These are phyloP conservation scores for Scaptomyza hsui DNA, from an alignment of 1,140 invertebrate genomes.

Conservation along the genomic window DNA sequence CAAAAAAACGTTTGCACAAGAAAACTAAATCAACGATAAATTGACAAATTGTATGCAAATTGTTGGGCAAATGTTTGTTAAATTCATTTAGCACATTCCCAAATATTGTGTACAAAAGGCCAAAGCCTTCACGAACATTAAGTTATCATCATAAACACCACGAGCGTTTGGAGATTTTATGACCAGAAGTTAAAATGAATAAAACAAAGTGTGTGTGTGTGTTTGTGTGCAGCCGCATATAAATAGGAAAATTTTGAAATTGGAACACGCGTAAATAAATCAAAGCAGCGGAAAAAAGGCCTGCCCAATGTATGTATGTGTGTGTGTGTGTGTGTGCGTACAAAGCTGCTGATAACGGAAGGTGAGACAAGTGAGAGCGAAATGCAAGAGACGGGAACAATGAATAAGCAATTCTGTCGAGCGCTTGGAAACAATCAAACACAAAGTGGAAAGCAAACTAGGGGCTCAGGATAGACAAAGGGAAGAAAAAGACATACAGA, in stretches of 20 bases:
- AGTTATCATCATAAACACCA: neutral
- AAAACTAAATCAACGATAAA: neutral
- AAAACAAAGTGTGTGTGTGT: neutral
- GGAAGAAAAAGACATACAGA: neutral
- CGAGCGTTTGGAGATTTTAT: too few species aligned
- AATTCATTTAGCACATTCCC: conserved; percentile 31
- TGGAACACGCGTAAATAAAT: conserved; percentile 12
- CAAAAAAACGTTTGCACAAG: too few species aligned
- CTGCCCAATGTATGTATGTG: conserved; percentile 20
- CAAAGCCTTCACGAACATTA: conserved; percentile 7
- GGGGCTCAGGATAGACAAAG: neutral
- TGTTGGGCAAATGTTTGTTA: conserved; percentile 25
- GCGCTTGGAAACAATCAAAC: conserved; percentile 52
- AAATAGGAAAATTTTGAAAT: conserved; percentile 41
- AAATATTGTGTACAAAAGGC: neutral
- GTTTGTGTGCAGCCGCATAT: conserved; percentile 22
- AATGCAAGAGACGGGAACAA: conserved; percentile 4
- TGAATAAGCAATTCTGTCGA: conserved; percentile 16
- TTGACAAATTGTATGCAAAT: conserved; percentile 4
- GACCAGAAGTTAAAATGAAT: neutral
- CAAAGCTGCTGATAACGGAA: conserved; percentile 45
- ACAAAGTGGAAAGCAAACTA: neutral
- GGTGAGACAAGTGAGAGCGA: conserved; percentile 13
- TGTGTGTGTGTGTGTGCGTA: neutral
- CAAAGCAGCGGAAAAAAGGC: conserved; percentile 51